Conservation (phyloP, 2,113 vertebrate species). For the Martes martes region DNA sequence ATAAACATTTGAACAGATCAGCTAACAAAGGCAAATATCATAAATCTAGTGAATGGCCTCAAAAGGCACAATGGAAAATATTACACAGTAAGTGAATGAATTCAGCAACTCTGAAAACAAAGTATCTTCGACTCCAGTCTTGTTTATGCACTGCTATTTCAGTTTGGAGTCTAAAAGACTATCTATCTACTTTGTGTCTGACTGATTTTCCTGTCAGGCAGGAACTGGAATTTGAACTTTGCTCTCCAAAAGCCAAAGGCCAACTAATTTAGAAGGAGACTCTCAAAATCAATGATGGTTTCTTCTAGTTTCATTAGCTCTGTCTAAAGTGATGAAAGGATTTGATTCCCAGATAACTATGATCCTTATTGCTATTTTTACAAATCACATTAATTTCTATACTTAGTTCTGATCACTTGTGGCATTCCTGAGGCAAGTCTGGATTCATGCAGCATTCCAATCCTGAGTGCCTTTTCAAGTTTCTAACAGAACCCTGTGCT, state of each 20-base stretch:
- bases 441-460: constrained; percentile 68
- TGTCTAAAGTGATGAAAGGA: constrained; percentile 66
- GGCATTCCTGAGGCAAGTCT: constrained; percentile 69
- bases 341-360: constrained; percentile 60
- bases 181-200: constrained; percentile 55
- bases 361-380: constrained; percentile 52
- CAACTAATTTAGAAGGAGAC: constrained; percentile 69
- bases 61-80: constrained; percentile 12
- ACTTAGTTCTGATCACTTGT: constrained; percentile 30
- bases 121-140: not conserved
- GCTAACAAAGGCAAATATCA: not conserved
- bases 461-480: constrained; percentile 49
- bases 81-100: not conserved
- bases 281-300: constrained; percentile 61
- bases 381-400: constrained; percentile 63
- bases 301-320: constrained; percentile 62
- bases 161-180: constrained; percentile 38
- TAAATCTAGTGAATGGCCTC: not conserved
- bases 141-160: constrained; percentile 12
- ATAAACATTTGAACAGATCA: not conserved
- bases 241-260: constrained; percentile 72
- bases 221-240: constrained; percentile 78
- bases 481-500: constrained; percentile 42
- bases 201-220: constrained; percentile 67
- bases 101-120: not conserved